A percentile compares a stretch with the other conserved stretches of the same genome.
These are phyloP conservation scores for Agrochola litura DNA, from an alignment of 2,888 invertebrate species.

Conservation along the genomic window DNA sequence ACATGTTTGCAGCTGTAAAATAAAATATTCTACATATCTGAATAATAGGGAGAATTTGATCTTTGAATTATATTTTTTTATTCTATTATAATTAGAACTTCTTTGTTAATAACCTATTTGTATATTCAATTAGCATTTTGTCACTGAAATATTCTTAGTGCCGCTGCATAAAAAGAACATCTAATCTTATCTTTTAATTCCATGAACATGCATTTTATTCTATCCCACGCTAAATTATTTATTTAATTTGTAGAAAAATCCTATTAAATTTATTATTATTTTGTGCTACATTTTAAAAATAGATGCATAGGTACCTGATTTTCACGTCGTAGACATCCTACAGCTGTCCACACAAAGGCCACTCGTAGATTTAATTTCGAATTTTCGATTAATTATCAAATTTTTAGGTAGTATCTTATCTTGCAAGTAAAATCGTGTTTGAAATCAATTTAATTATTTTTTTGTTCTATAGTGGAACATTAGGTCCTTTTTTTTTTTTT, in stretches of 20 bases:
- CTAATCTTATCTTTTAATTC: too few relatives aligned
- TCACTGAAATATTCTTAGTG: too few relatives aligned
- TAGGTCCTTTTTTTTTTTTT: too few relatives aligned
- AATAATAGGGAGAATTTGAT: conserved; percentile 12
- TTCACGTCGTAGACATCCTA: too few relatives aligned
- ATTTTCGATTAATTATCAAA: neutral
- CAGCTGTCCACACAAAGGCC: too few relatives aligned
- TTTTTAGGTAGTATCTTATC: neutral
- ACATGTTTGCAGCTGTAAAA: neutral
- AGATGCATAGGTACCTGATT: neutral
- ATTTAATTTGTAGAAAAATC: too few relatives aligned
- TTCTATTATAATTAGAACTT: neutral
- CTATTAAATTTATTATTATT: neutral
- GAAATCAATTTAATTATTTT: neutral
- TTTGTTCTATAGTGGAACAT: neutral
- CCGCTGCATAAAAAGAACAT: too few relatives aligned
- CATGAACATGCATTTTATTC: too few relatives aligned
- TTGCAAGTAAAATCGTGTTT: neutral
- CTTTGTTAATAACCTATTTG: too few relatives aligned
- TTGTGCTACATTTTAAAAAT: neutral
- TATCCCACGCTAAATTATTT: too few relatives aligned
- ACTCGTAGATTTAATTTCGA: neutral
- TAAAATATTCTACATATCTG: neutral
- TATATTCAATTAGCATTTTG: too few relatives aligned
- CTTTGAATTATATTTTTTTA: conserved; percentile 18